phyloP scores from a whole-genome alignment of 2,888 invertebrate species.

The Leucophenga maculata region DNA sequence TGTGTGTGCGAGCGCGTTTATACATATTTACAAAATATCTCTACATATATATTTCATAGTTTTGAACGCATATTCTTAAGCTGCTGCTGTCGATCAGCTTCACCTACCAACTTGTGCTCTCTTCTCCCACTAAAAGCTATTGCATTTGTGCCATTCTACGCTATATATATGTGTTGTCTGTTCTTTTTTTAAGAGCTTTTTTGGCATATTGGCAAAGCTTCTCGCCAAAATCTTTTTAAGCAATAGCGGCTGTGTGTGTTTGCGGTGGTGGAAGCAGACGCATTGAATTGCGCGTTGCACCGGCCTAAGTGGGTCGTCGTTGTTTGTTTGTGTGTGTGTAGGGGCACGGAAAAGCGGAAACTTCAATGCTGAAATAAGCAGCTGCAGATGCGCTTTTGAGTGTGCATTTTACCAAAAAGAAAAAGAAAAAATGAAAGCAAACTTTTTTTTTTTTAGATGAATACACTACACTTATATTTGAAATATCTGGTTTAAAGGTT shows the following conservation, averaged over 20 bases:
- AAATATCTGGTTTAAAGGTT: too few relatives aligned
- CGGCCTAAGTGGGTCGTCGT: constrained; percentile 16
- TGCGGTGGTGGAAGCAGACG: too few relatives aligned
- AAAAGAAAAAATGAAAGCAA: too few relatives aligned
- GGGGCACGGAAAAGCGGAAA: too few relatives aligned
- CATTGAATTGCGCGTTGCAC: background rate
- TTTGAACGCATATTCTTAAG: too few relatives aligned
- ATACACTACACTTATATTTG: too few relatives aligned
- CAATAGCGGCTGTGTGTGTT: background rate
- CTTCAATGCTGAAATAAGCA: too few relatives aligned
- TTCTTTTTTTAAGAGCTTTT: background rate
- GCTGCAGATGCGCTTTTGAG: background rate
- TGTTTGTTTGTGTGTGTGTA: background rate
- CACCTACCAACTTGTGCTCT: too few relatives aligned
- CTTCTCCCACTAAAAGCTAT: background rate
- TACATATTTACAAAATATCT: background rate
- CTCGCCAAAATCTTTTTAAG: background rate
- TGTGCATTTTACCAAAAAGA: background rate
- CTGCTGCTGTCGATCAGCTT: too few relatives aligned
- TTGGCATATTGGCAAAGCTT: constrained; percentile 7
- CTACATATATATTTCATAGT: too few relatives aligned
- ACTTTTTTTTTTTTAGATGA: too few relatives aligned
- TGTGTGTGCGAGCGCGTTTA: constrained; percentile 34
- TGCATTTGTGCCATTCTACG: constrained; percentile 5
- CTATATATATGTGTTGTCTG: background rate